Conservation (phyloP, 2,113 vertebrate genomes). For the Kobus ellipsiprymnus region DNA sequence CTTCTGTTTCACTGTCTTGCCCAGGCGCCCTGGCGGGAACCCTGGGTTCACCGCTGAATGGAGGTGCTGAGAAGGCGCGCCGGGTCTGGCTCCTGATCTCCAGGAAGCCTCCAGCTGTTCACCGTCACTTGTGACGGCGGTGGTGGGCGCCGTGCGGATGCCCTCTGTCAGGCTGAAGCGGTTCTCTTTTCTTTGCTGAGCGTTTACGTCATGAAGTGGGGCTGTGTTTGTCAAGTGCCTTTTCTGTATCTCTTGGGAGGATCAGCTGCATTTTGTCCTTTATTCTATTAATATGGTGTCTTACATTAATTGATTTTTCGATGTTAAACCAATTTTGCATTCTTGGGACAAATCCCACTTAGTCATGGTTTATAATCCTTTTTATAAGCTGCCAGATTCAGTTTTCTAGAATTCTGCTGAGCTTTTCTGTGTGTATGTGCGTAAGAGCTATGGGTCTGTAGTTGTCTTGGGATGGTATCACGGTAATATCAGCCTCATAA, state of each 20-base stretch:
- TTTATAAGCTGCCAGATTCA: neutral
- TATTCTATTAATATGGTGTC: neutral
- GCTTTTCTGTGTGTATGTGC: too few species aligned
- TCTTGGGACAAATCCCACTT: neutral
- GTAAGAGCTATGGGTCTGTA: too few species aligned
- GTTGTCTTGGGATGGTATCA: neutral
- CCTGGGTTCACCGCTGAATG: rapidly evolving
- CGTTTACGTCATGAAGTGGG: neutral
- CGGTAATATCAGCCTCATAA: neutral
- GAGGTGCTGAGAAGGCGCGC: neutral
- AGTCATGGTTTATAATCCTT: neutral
- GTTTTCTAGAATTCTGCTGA: neutral
- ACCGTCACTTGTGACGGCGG: rapidly evolving
- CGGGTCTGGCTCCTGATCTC: rapidly evolving
- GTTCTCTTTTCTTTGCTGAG: neutral
- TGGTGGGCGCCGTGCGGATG: rapidly evolving
- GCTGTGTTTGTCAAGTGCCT: neutral
- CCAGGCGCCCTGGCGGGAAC: neutral
- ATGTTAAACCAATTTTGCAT: neutral
- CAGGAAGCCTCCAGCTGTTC: neutral
- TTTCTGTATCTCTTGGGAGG: neutral
- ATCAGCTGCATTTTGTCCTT: neutral
- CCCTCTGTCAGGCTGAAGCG: neutral
- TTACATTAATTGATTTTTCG: neutral
- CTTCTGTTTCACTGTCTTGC: too few species aligned